Conservation (phyloP, 2,888 invertebrate species). For the Microctonus aethiopoides region DNA sequence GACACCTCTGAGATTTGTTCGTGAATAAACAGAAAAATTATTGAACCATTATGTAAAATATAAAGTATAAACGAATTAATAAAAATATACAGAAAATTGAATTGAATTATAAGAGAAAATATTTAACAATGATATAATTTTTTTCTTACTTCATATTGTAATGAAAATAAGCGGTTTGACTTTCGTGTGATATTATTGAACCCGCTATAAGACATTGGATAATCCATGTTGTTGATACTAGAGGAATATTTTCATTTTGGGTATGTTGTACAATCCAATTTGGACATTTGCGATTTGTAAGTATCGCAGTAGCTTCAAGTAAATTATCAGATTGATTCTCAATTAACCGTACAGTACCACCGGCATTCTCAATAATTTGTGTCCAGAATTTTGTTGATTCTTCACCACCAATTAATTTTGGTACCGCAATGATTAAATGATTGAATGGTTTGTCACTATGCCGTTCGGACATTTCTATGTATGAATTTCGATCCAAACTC, state of each 20-base stretch:
- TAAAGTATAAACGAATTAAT: too few species aligned
- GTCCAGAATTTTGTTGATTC: slow-evolving; percentile 74
- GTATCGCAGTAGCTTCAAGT: slow-evolving; percentile 66
- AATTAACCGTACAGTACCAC: slow-evolving; percentile 59
- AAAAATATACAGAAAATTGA: not conserved
- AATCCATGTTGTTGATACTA: slow-evolving; percentile 78
- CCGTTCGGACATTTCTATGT: slow-evolving; percentile 63
- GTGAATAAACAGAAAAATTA: not conserved
- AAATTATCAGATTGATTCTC: slow-evolving; percentile 53
- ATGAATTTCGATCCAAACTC: slow-evolving; percentile 69
- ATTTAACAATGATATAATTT: not conserved
- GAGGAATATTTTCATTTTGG: slow-evolving; percentile 71
- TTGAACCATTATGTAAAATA: not conserved
- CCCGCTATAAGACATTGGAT: slow-evolving; percentile 77
- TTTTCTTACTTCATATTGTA: slow-evolving; percentile 61
- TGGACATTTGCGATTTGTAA: slow-evolving; percentile 75
- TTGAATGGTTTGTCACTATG: slow-evolving; percentile 53
- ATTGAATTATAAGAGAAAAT: not conserved
- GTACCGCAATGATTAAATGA: slow-evolving; percentile 54
- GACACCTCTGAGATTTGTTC: not conserved
- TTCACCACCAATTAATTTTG: slow-evolving; percentile 62
- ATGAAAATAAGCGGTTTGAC: slow-evolving; percentile 70
- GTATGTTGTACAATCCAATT: slow-evolving; percentile 70
- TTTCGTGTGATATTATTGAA: slow-evolving; percentile 68
- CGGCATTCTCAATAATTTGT: slow-evolving; percentile 72